phyloP scores from a whole-genome alignment of 2,888 invertebrate species.

The Melanchra persicariae region DNA sequence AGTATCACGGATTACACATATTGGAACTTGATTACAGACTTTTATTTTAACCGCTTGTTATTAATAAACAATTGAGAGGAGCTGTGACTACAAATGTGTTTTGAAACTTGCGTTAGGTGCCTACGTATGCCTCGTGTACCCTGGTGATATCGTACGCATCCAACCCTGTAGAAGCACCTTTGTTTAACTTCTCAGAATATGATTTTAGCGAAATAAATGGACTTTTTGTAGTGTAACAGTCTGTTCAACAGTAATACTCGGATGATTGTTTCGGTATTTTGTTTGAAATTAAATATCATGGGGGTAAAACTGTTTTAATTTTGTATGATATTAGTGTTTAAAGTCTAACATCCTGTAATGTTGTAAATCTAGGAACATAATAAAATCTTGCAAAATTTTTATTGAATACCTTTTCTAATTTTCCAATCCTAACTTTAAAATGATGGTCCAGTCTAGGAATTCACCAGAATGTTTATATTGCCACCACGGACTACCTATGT shows the following conservation, averaged over 20 bases:
- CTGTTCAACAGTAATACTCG: slow-evolving; percentile 20
- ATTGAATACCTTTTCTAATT: slow-evolving; percentile 27
- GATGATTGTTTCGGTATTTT: slow-evolving; percentile 38
- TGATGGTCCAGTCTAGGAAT: not conserved
- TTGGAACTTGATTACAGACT: slow-evolving; percentile 82
- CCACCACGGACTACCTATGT: no score
- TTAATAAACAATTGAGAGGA: not conserved
- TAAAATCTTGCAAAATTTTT: slow-evolving; percentile 50
- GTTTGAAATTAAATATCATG: slow-evolving; percentile 33
- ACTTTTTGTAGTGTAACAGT: slow-evolving; percentile 10
- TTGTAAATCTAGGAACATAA: slow-evolving; percentile 53
- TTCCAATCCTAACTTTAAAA: not conserved
- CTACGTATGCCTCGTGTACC: not conserved
- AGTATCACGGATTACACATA: slow-evolving; percentile 86
- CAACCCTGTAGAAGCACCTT: not conserved
- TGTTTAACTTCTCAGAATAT: slow-evolving; percentile 3
- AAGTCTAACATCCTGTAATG: slow-evolving; percentile 47
- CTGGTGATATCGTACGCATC: not conserved
- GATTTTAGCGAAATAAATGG: slow-evolving; percentile 5
- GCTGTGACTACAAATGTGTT: not conserved
- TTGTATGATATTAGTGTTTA: slow-evolving; percentile 50
- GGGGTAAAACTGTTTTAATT: slow-evolving; percentile 48
- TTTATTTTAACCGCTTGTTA: slow-evolving; percentile 68
- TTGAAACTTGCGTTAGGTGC: not conserved
- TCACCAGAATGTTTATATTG: not conserved